Percentiles rank a stretch among this genome's conserved stretches.
Conservation (phyloP, 2,888 invertebrate genomes). For the Troglohyphantes excavatus region DNA sequence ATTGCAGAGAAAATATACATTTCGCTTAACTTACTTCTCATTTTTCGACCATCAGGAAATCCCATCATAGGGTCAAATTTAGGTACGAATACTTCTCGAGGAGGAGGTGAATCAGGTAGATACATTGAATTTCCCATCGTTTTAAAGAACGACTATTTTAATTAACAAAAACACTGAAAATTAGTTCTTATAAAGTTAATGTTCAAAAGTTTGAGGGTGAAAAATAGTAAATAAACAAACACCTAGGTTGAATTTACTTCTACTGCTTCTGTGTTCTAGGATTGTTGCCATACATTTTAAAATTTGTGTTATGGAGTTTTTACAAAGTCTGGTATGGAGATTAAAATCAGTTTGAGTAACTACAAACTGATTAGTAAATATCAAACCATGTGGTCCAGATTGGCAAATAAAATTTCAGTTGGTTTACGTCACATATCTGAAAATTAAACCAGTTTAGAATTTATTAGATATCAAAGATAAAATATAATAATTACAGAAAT, state of each 20-base stretch:
- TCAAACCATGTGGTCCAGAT: too few species aligned
- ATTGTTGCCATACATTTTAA: too few species aligned
- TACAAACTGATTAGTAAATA: too few species aligned
- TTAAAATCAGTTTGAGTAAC: too few species aligned
- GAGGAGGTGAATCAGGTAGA: slow-evolving; percentile 40
- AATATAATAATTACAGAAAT: too few species aligned
- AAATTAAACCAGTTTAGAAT: too few species aligned
- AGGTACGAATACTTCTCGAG: slow-evolving; percentile 20
- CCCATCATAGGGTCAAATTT: slow-evolving; percentile 72
- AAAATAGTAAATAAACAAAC: background rate
- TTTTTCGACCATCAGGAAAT: slow-evolving; percentile 76
- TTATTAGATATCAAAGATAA: too few species aligned
- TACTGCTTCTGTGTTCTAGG: background rate
- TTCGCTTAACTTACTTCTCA: slow-evolving; percentile 57
- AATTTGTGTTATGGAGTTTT: too few species aligned
- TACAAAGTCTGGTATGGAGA: too few species aligned
- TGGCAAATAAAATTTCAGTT: too few species aligned
- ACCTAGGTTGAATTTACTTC: background rate
- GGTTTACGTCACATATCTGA: too few species aligned
- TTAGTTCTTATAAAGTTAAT: background rate
- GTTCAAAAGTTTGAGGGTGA: background rate
- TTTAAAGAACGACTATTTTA: background rate
- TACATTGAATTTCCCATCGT: slow-evolving; percentile 20
- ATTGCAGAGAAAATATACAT: background rate
- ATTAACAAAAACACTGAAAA: background rate